Percentiles rank a stretch among this genome's conserved stretches.
These are phyloP conservation scores for Falco berigora DNA, from an alignment of 2,797 vertebrate species.

Conservation along the genomic window DNA sequence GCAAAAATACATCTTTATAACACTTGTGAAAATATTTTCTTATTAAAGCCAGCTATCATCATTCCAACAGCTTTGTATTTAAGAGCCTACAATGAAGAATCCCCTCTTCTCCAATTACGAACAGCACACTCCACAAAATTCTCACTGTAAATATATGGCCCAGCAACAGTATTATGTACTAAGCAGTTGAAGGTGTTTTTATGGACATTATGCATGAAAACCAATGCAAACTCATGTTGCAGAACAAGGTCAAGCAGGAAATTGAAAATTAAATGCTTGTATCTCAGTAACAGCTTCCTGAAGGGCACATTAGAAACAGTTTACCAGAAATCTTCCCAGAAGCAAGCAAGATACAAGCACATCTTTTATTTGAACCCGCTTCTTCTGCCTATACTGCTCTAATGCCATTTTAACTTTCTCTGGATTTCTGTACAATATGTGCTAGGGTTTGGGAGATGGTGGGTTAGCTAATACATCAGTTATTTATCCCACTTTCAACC, in stretches of 20 bases:
- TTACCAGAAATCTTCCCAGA: background rate
- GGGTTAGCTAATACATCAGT: background rate
- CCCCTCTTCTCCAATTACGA: background rate
- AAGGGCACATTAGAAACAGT: background rate
- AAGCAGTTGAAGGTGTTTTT: background rate
- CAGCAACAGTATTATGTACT: background rate
- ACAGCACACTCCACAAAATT: background rate
- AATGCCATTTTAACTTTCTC: background rate
- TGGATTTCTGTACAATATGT: background rate
- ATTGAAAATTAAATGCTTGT: slow-evolving; percentile 11
- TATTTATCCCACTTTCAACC: background rate
- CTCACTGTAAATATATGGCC: background rate
- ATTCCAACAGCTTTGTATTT: background rate
- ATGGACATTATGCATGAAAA: background rate
- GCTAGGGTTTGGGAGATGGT: background rate
- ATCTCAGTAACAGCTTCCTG: slow-evolving; percentile 11
- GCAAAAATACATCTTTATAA: background rate
- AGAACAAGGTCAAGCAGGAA: slow-evolving; percentile 35
- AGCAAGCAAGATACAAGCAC: background rate
- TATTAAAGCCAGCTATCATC: background rate
- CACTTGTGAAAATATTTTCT: background rate
- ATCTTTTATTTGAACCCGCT: background rate
- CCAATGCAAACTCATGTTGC: background rate
- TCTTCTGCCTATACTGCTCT: background rate
- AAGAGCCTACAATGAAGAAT: background rate